phyloP scores from a whole-genome alignment of 2,888 invertebrate species.

The Carterocephalus palaemon region DNA sequence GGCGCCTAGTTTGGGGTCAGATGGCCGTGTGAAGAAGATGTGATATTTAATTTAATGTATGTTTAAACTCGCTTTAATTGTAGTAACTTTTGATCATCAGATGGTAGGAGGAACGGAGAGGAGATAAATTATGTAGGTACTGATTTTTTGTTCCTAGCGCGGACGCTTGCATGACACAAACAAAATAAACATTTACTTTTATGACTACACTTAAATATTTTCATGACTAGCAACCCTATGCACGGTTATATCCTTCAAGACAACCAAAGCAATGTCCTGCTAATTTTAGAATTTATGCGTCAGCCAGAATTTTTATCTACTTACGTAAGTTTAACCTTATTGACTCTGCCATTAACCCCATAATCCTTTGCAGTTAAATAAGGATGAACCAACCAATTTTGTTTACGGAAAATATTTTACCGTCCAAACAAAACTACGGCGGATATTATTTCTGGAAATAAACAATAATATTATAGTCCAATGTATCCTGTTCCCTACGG shows the following conservation, averaged over 20 bases:
- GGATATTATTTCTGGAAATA: no score
- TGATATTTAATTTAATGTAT: no score
- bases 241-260: conserved; percentile 10
- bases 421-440: neutral
- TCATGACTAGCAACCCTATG: conserved; percentile 12
- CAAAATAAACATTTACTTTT: no score
- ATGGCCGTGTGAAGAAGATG: no score
- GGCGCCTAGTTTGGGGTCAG: no score
- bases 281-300: conserved; percentile 36
- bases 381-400: conserved; percentile 6
- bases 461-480: neutral
- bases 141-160: no score
- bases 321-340: neutral
- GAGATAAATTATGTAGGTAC: no score
- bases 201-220: conserved; percentile 1
- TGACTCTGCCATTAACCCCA: neutral
- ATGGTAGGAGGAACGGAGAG: no score
- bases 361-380: neutral
- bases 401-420: conserved; percentile 12
- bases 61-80: no score
- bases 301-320: conserved; percentile 24
- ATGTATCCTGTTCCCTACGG: no score
- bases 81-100: no score
- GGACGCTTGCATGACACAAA: no score
- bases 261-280: conserved; percentile 23